phyloP scores from a whole-genome alignment of 1,140 invertebrate genomes.

The Nylanderia fulva region DNA sequence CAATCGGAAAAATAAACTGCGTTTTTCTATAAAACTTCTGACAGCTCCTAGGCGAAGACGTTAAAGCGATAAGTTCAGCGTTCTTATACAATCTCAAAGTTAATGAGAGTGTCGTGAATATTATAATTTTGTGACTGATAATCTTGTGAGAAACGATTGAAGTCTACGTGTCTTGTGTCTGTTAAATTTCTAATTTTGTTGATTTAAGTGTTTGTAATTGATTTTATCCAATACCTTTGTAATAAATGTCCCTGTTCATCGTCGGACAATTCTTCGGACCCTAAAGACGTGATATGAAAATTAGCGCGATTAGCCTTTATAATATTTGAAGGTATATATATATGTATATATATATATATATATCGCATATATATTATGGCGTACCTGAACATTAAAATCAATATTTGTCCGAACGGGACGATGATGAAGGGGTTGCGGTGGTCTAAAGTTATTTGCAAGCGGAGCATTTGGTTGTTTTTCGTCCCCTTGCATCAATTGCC shows the following conservation, averaged over 20 bases:
- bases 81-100: neutral
- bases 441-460: constrained; percentile 97
- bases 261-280: constrained; percentile 93
- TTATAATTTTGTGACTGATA: neutral
- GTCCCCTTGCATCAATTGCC: constrained; percentile 95
- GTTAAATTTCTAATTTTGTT: neutral
- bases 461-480: constrained; percentile 94
- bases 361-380: neutral
- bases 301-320: neutral
- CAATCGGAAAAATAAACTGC: neutral
- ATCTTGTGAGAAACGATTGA: neutral
- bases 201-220: neutral
- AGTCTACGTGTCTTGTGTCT: no score
- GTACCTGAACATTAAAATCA: constrained; percentile 93
- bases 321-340: neutral
- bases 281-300: constrained; percentile 65
- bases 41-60: neutral
- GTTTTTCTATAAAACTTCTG: neutral
- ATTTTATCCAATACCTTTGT: constrained; percentile 88
- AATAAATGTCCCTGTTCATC: constrained; percentile 95
- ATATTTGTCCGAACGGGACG: constrained; percentile 97
- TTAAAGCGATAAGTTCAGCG: neutral
- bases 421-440: constrained; percentile 95
- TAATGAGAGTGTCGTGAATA: neutral
- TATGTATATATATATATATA: no score